Evolutionary conservation across 1,140 invertebrate species (phyloP), one percentile per base, ranked within the genome.

Genomic region (Odontomachus brunneus): DNA sequence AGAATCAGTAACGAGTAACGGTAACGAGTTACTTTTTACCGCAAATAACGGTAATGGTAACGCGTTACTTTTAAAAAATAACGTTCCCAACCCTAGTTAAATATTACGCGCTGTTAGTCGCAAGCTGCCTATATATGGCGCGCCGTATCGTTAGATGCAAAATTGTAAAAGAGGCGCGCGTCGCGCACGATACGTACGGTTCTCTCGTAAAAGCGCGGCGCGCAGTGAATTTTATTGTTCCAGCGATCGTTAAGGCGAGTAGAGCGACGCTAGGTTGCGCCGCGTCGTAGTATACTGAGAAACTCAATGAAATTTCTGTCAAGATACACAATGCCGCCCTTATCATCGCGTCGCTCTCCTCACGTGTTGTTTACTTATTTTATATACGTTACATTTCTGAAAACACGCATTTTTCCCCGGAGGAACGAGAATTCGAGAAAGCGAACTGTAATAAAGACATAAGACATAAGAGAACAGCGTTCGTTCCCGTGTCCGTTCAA

Each of bases 301-400:
- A 75, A 26, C 24, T 75, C 24, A 63, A 63, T 75, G 59, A 75
- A 75, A 63, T 51, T 75, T 51, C 14, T 65, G 1, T 9, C 44
- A 22, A 49, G 26, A 26, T 75, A 51, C 26, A 65, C 26, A 44
- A 49, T 7, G 24, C 63, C 19, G 15, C 29, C 7, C 60, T 65
- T 63, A 63, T 75, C 19, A 51, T 65, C 59, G 7, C n/a, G 57
- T 49, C 12, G 17, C 33, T 26, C 29, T 51, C 38, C 55, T 75
- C 65, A 33, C n/a, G 38, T 12, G 17, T 44, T 74, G n/a, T 26
- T 33, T 75, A 63, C 22, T 24, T 63, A 63, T 49, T 63, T 75
- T 29, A 63, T 75, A 5, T 63, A 33, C 12, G 29, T 60, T 49
- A 63, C 49, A 26, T 57, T 57, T 72, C 69, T 38, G 0, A 7